A percentile compares a stretch with the other conserved stretches of the same genome.
Conservation (phyloP, 2,113 vertebrate genomes). For the Athene cunicularia region DNA sequence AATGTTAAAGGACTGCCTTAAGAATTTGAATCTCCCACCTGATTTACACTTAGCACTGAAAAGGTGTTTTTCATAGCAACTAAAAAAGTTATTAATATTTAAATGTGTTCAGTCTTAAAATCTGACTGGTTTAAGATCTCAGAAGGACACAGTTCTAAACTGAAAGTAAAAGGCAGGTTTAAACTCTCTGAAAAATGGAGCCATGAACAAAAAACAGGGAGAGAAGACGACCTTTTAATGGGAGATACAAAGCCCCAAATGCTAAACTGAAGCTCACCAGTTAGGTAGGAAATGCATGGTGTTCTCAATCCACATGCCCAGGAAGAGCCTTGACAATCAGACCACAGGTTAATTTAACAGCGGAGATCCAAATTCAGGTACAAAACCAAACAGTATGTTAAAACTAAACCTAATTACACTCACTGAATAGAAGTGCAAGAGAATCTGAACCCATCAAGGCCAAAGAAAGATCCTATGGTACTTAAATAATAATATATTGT, state of each 20-base stretch:
- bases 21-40: neutral
- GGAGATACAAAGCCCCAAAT: neutral
- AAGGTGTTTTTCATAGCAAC: neutral
- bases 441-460: rapidly evolving
- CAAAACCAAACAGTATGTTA: rapidly evolving
- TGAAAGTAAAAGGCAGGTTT: neutral
- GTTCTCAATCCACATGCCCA: neutral
- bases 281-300: neutral
- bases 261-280: neutral
- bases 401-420: neutral
- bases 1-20: neutral
- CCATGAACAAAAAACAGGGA: neutral
- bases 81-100: neutral
- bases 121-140: neutral
- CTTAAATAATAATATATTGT: rapidly evolving
- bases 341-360: neutral
- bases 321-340: neutral
- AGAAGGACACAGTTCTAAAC: neutral
- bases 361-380: neutral
- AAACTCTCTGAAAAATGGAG: neutral
- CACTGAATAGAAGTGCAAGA: neutral
- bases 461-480: neutral
- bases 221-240: neutral
- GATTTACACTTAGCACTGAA: neutral
- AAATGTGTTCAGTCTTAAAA: neutral